Conservation (phyloP, 92 coral and sea anemone genomes). For the Porites lobata region DNA sequence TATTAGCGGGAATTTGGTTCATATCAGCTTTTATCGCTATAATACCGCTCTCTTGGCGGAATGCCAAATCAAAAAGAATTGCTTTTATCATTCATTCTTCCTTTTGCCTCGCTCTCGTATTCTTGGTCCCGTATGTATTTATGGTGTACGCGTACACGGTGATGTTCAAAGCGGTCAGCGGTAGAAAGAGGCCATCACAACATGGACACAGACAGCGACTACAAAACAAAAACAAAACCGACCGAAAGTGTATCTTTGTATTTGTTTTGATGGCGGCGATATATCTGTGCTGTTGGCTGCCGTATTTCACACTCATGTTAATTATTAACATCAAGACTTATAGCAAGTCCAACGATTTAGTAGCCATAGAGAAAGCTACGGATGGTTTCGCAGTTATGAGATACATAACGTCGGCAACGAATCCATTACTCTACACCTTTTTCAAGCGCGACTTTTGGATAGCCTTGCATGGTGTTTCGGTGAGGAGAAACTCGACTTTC, state of each 20-base stretch:
- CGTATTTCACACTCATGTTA: slow-evolving; percentile 57
- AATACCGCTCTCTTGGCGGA: slow-evolving; percentile 67
- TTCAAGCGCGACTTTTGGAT: slow-evolving; percentile 73
- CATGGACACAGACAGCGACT: background rate
- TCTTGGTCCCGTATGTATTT: slow-evolving; percentile 72
- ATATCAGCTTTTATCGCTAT: slow-evolving; percentile 64
- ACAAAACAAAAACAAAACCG: background rate
- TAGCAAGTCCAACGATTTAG: background rate
- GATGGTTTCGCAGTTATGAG: slow-evolving; percentile 46
- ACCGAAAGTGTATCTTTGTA: slow-evolving; percentile 53
- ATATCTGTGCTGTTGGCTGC: slow-evolving; percentile 74
- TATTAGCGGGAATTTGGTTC: slow-evolving; percentile 69
- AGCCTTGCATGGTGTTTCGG: slow-evolving; percentile 24
- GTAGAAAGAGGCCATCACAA: slow-evolving; percentile 28
- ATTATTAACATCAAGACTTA: background rate
- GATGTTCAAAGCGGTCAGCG: slow-evolving; percentile 68
- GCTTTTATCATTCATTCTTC: slow-evolving; percentile 45
- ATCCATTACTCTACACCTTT: slow-evolving; percentile 73
- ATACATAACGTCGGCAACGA: slow-evolving; percentile 55
- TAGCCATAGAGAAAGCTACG: background rate
- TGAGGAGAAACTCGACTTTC: background rate
- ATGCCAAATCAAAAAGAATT: background rate
- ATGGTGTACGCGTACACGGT: slow-evolving; percentile 71
- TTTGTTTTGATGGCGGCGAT: slow-evolving; percentile 68
- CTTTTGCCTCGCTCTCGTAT: slow-evolving; percentile 64